Base-by-base conservation (phyloP, 2,797 vertebrate genomes). In the Esox lucius region DNA sequence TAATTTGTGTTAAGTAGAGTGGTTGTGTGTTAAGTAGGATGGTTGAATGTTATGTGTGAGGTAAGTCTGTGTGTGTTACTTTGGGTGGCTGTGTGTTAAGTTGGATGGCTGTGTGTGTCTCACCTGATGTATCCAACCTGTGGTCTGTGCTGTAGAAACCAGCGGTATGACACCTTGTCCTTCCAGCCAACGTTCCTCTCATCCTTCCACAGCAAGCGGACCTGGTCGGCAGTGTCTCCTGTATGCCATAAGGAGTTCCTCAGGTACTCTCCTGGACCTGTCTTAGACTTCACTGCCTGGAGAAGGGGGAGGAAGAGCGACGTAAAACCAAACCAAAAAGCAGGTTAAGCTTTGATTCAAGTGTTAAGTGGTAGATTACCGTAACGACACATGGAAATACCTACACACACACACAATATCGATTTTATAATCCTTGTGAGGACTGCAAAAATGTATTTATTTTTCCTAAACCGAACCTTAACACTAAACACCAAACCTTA, bases 221-320 rank as follows among this genome's bases (percentile, higher is more conserved):
- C 98, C 90, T 99, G 98, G 70, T 96, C 94, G 0, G 78, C 85
- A 61, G 97, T 99, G 88, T 99, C 95, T 56, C 98, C 98, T 0
- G 98, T 99, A 87, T 99, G 98, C 98, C 98, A 99, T 2, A 99
- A 94, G 2, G 98, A 97, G 86, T 99, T 99, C 78, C 98, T 95
- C 81, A 99, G 92, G 81, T 97, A 96, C 87, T 99, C 97, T 0
- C 98, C 98, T 0, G 98, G 98, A 11, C 98, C 98, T 0, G 98
- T 97, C 80, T 95, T 96, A 22, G 98, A 99, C 86, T 99, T 99
- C 42, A 99, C 97, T n/a, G 94, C 97, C 98, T 99, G 39, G 69
- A 85, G 6, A 5, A 65, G 19, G 56, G 46, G 79, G n/a, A 51
- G 49, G 13, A 46, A 70, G 42, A 39, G 65, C 31, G 9, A 26